Base-by-base conservation (phyloP, 2,797 vertebrate genomes). In the Sebastes steindachneri region DNA sequence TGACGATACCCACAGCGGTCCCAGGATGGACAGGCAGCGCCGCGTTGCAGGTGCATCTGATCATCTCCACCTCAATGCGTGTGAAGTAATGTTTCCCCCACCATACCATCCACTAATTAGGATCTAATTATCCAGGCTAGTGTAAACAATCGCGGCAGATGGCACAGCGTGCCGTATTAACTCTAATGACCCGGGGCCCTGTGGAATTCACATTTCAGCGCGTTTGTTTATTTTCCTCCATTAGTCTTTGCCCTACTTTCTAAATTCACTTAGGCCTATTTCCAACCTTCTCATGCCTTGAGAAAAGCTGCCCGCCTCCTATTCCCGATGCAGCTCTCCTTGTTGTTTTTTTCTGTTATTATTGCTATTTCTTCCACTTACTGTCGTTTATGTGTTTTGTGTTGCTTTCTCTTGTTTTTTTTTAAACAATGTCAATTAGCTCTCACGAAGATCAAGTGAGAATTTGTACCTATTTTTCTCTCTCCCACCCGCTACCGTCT, bases 91-190 rank as follows among this genome's bases (percentile, higher is more conserved):
- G 92, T 94, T 94, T 92, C 88, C 92, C 88, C 81, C 87, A 88
- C 93, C 93, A 94, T 95, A 96, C 96, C 96, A 95, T 96, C 95
- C 93, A 95, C 96, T 99, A 97, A 99, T 98, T 98, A 98, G 97
- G 94, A 96, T 96, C 96, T 97, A 97, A 99, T 98, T 97, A 98
- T 97, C 96, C 93, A 95, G 95, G 91, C 96, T 95, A 97, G 97
- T 96, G 96, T 97, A 98, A 98, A 98, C 96, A 98, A 97, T 97
- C 95, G 90, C 95, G 95, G 95, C 98, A 99, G 98, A 98, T 98
- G 97, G 97, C 95, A 93, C 94, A 96, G 96, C 73, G 84, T 83
- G 86, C 92, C 14, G 95, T 96, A 96, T 97, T 96, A 96, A 95
- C 96, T 86, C 91, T 96, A 97, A 97, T 96, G 96, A 97, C 97